Evolutionary conservation across 2,113 vertebrate species (phyloP), one percentile per base, ranked within the genome.

Genomic region (Centrocercus urophasianus): DNA sequence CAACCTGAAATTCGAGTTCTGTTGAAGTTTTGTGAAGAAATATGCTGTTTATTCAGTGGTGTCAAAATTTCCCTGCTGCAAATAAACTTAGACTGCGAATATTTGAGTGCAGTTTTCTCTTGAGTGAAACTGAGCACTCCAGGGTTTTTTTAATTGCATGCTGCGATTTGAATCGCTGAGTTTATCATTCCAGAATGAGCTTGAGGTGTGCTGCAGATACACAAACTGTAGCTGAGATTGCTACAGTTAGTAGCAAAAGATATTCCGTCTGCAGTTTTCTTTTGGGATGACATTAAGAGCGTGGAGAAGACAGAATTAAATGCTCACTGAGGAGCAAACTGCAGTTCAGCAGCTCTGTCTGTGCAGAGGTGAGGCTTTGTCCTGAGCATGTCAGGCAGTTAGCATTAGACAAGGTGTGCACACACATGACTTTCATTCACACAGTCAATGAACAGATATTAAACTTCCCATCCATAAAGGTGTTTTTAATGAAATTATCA

Each of bases 21-120:
- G 17, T 52, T 83, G 47, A 86, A 88, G 76, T 88, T 81, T 66
- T 52, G 71, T 64, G 65, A 86, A 81, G 47, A 94, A 80, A 91
- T 88, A 56, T 2, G 20, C 40, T 73, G 48, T 95, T 70, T 57
- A 77, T 93, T 89, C 61, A 83, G 32, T 22, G 76, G 65, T 88
- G 93, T 81, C 73, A 93, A 28, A 88, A 93, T 90, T 93, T 91
- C 85, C 72, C 52, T 47, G 61, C 88, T 90, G 83, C 93, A 89
- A 80, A 90, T 88, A 94, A 93, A 88, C 65, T 79, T 80, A 69
- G 1, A 0, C 85, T 30, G 16, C 25, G 59, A 87, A 63, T 54
- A 74, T 19, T 77, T 81, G 80, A 81, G 74, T 81, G 80, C 76
- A 0, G 11, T 78, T 92, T 90, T 94, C 90, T 94, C 79, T 72